Evolutionary conservation across 2,888 invertebrate genomes (phyloP).

Genomic region (Rutpela maculata): DNA sequence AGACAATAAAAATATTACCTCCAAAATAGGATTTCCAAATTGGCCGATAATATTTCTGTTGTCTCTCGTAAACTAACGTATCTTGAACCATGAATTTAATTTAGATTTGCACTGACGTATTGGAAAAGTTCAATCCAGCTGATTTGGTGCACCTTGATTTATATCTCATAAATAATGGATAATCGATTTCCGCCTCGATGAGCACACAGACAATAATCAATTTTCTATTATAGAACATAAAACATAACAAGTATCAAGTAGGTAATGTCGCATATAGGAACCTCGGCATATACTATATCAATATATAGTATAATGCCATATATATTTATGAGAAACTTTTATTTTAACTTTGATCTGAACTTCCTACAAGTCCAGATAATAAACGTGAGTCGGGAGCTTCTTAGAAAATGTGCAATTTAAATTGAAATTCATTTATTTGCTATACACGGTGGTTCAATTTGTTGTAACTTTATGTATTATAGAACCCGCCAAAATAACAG

Average conservation of each 20-base stretch:
- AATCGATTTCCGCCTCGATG: background rate
- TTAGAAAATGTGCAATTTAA: too few species aligned
- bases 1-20: background rate
- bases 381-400: too few species aligned
- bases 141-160: slow-evolving; percentile 1
- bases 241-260: background rate
- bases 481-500: too few species aligned
- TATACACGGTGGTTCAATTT: too few species aligned
- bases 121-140: background rate
- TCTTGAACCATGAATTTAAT: background rate
- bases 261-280: background rate
- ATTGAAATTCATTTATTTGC: too few species aligned
- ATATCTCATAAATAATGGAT: background rate
- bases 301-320: background rate
- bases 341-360: background rate
- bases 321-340: background rate
- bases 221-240: background rate
- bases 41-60: too few species aligned
- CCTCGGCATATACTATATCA: background rate
- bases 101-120: slow-evolving; percentile 1
- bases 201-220: slow-evolving; percentile 2
- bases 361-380: too few species aligned
- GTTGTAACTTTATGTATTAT: too few species aligned
- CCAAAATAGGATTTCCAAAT: background rate
- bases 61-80: background rate